These are phyloP conservation scores for Aproaerema taeniolella DNA, from an alignment of 2,888 invertebrate genomes.

Conservation along the genomic window DNA sequence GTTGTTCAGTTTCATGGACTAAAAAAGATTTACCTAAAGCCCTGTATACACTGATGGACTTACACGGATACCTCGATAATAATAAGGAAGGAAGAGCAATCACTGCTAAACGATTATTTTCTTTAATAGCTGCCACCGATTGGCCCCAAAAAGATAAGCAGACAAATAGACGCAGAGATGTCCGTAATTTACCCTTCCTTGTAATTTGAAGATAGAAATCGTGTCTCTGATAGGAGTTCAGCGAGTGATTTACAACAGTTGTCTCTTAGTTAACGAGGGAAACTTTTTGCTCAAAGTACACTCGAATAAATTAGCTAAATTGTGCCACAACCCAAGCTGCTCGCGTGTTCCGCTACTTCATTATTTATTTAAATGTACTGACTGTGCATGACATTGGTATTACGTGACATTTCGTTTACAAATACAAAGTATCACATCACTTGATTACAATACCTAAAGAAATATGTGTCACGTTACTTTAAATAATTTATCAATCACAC, in stretches of 20 bases:
- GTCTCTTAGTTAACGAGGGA: constrained; percentile 60
- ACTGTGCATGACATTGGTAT: too few relatives aligned
- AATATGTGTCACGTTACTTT: too few relatives aligned
- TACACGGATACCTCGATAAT: too few relatives aligned
- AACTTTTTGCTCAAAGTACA: constrained; percentile 57
- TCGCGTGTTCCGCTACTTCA: constrained; percentile 15
- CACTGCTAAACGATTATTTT: too few relatives aligned
- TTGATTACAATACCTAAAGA: too few relatives aligned
- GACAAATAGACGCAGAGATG: constrained; percentile 28
- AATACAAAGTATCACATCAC: too few relatives aligned
- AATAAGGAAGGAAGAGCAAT: too few relatives aligned
- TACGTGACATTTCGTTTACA: too few relatives aligned
- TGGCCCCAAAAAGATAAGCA: constrained; percentile 13
- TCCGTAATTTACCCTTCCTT: constrained; percentile 38
- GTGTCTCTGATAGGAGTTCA: constrained; percentile 47
- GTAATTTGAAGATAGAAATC: constrained; percentile 63
- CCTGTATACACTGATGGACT: too few relatives aligned
- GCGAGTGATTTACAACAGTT: constrained; percentile 60
- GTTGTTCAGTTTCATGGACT: too few relatives aligned
- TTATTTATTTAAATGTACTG: constrained; percentile 1
- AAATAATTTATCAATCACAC: too few relatives aligned
- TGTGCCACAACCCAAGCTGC: constrained; percentile 30
- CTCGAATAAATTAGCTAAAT: constrained; percentile 57
- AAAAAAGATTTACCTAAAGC: too few relatives aligned
- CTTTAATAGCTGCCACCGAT: constrained; percentile 3